Base-by-base conservation (phyloP, 2,888 invertebrate species). In the Drosophila demipolita region DNA sequence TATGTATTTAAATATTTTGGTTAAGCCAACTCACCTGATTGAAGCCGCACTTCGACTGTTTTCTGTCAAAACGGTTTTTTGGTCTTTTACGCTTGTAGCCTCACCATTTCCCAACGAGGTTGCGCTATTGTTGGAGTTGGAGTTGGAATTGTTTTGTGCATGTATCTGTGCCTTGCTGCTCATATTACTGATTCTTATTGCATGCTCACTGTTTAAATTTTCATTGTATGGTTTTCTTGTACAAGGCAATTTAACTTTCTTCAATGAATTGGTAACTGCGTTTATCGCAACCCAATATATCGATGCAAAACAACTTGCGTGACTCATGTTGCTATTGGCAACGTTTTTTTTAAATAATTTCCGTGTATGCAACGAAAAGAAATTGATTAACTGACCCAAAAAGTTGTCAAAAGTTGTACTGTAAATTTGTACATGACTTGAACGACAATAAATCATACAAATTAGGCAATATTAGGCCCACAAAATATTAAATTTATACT, bases 41-140 rank as follows among this genome's bases (percentile, higher is more conserved):
- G 69, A 66, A 29, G 89, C 77, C 45, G 84, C 72, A 66, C 68
- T 77, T 55, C 79, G 72, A 65, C 63, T 77, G 36, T 42, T 65
- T 29, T 64, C 38, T 33, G 71, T 42, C 50, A 64, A 45, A 59
- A 36, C 45, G 11, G 69, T 40, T 68, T 82, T 72, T 57, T 75
- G 73, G 75, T 92, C 92, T 69, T 92, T 92, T 68, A 90, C 77
- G 77, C 93, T 92, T 66, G 88, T 92, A 5, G 91, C 83, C 75
- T 92, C 93, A 81, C 92, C 92, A 45, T 92, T 93, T 80, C 92
- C 93, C 32, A 92, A 92, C 60, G 92, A 91, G 66, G 91, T 90
- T 50, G 89, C 89, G 70, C 92, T 92, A 74, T 91, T 92, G 77
- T 90, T 91, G 20, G 68, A 66, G 61, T 66, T 73, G 52, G 58